Base-by-base conservation (phyloP, 1,140 invertebrate genomes). In the Matsumurasca onukii region DNA sequence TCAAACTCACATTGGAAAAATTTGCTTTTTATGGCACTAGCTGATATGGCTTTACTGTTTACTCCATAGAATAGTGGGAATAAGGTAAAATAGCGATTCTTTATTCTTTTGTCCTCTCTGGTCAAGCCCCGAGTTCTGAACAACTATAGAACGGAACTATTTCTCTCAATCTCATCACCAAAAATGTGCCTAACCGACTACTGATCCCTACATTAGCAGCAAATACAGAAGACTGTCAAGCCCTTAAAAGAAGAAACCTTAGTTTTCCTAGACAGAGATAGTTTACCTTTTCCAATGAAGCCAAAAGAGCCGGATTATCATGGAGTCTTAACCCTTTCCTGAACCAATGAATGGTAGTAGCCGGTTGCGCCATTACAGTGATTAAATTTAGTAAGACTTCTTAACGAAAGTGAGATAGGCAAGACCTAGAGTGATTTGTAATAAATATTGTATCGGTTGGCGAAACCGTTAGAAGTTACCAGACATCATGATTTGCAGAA, bases 311-410 rank as follows among this genome's bases (percentile, higher is more conserved):
- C 20, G 89, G 87, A 76, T 91, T 90, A 75, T 91, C 89, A 75
- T 91, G 89, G 27, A 90, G 78, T 69, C 89, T 81, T 34, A 90
- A 80, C 67, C 88, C 89, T 76, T 89, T 86, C 13, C 89, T 82
- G 77, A 90, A 90, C 89, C 89, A 91, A 75, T 87, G 85, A 9
- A 87, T 78, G 34, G 86, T 79, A 1, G 82, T 79, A 25, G 52
- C 49, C 69, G 29, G 24, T 24, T n/a, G n/a, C n/a, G n/a, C n/a
- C n/a, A n/a, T n/a, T n/a, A n/a, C n/a, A n/a, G n/a, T n/a, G n/a
- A n/a, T n/a, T n/a, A n/a, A n/a, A n/a, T n/a, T n/a, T n/a, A n/a
- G n/a, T n/a, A n/a, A n/a, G n/a, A n/a, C n/a, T n/a, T n/a, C n/a
- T n/a, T n/a, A n/a, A n/a, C n/a, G n/a, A n/a, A n/a, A n/a, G n/a